These are phyloP conservation scores for Glaucidium brasilianum DNA, from an alignment of 2,113 vertebrate species.

Conservation along the genomic window DNA sequence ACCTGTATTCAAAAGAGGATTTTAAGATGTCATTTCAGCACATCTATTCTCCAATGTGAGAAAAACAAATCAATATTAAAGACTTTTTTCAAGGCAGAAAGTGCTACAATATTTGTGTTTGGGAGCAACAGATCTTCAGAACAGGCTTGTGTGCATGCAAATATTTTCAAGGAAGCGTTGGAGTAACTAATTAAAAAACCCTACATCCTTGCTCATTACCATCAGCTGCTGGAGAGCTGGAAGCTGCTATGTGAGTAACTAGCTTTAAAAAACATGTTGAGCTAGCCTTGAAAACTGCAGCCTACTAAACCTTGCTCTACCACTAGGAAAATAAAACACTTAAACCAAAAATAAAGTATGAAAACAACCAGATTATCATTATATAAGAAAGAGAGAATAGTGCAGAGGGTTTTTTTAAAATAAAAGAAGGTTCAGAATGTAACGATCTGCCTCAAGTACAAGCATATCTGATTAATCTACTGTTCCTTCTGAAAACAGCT, in stretches of 20 bases:
- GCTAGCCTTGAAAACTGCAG: background rate
- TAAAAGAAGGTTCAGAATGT: background rate
- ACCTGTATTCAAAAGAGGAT: background rate
- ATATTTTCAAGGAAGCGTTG: background rate
- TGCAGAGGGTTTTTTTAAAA: background rate
- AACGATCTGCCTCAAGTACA: background rate
- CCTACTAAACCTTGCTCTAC: background rate
- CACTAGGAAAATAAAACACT: background rate
- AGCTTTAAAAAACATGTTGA: background rate
- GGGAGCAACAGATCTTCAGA: background rate
- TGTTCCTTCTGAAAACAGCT: constrained; percentile 11
- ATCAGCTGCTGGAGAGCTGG: background rate
- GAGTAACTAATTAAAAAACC: constrained; percentile 33
- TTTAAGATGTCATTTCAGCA: background rate
- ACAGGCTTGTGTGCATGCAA: background rate
- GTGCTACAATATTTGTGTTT: background rate
- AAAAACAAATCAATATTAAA: background rate
- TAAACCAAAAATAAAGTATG: background rate
- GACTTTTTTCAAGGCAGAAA: background rate
- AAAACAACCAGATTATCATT: background rate
- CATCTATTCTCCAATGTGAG: background rate
- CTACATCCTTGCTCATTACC: constrained; percentile 7
- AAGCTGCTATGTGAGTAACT: background rate
- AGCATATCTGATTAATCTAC: constrained; percentile 12
- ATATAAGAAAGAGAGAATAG: background rate